phyloP scores from a whole-genome alignment of 2,113 vertebrate species.

The Diadophis punctatus region DNA sequence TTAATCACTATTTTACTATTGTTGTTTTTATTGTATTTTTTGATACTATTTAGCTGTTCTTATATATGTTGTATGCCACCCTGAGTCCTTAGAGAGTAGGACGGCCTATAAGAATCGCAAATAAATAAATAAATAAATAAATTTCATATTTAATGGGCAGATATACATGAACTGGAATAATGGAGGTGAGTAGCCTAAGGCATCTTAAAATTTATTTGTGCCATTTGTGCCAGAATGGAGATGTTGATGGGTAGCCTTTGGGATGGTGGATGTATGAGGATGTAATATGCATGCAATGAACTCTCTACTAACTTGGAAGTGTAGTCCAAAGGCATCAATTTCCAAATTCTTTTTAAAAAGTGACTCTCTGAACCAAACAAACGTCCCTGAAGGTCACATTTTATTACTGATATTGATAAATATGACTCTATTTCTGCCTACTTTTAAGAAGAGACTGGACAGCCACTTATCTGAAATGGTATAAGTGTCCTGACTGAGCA shows the following conservation, averaged over 20 bases:
- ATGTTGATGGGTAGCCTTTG: background rate
- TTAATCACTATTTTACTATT: no score
- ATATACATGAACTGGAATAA: background rate
- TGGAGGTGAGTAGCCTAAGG: background rate
- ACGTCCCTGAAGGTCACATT: background rate
- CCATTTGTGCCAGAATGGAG: background rate
- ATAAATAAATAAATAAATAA: no score
- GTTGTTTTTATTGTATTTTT: no score
- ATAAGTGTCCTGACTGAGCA: background rate
- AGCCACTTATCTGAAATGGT: background rate
- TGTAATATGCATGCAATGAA: background rate
- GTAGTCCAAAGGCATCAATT: background rate
- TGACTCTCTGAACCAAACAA: background rate
- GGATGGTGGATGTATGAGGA: background rate
- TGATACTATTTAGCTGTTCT: no score
- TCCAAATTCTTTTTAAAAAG: background rate
- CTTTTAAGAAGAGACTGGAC: background rate
- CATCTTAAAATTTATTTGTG: background rate
- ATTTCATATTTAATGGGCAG: background rate
- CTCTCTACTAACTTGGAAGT: background rate
- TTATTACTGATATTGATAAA: background rate
- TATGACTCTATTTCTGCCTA: background rate
- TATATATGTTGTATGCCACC: no score
- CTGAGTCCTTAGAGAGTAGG: no score
- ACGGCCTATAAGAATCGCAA: no score